Conservation (phyloP, 2,113 vertebrate species). For the Garra rufa region DNA sequence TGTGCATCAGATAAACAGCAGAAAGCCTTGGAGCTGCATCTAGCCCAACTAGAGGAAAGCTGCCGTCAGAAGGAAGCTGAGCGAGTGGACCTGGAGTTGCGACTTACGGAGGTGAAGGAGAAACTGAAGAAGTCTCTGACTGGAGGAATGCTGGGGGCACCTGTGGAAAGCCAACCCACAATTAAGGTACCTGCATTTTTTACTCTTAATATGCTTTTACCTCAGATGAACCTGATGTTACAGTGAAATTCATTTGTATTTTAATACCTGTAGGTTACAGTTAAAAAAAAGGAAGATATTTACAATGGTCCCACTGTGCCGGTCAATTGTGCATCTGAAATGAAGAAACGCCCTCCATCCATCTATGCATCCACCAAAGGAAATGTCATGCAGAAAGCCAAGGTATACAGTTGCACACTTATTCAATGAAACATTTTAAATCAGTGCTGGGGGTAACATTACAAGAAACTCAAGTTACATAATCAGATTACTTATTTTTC, state of each 20-base stretch:
- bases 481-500: neutral
- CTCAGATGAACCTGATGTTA: neutral
- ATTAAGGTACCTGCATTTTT: constrained; percentile 62
- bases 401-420: constrained; percentile 74
- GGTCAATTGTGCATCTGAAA: constrained; percentile 88
- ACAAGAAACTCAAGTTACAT: neutral
- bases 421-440: neutral
- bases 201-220: neutral
- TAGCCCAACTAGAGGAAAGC: constrained; percentile 82
- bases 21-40: constrained; percentile 79
- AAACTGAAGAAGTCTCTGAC: constrained; percentile 92
- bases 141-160: constrained; percentile 82
- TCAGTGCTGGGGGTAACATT: too few relatives aligned
- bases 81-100: constrained; percentile 90
- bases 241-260: constrained; percentile 6
- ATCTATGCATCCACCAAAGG: constrained; percentile 84
- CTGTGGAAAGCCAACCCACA: constrained; percentile 75
- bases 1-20: constrained; percentile 71
- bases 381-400: constrained; percentile 92
- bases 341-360: constrained; percentile 88
- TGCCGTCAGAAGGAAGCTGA: constrained; percentile 88
- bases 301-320: constrained; percentile 79
- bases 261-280: constrained; percentile 58
- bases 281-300: constrained; percentile 75
- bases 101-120: constrained; percentile 91